These are phyloP conservation scores for Stenurella melanura DNA, from an alignment of 2,888 invertebrate species.

Conservation along the genomic window DNA sequence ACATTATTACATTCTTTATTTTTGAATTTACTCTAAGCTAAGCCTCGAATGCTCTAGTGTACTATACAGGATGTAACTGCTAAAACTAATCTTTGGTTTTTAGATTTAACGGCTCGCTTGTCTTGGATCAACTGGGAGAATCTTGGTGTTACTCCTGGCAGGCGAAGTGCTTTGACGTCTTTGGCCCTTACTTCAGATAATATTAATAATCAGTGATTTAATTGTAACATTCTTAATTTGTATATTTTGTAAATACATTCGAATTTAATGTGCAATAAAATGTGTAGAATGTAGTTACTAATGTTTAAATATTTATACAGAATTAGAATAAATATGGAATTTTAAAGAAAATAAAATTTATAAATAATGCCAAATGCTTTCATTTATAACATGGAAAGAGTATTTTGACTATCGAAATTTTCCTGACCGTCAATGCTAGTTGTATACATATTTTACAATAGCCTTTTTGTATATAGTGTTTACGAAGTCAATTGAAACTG, in stretches of 20 bases:
- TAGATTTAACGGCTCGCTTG: conserved; percentile 96
- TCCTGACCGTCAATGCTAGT: too few relatives aligned
- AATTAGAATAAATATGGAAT: not conserved
- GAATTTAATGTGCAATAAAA: conserved; percentile 20
- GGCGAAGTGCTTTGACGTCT: conserved; percentile 88
- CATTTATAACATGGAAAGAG: too few relatives aligned
- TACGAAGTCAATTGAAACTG: too few relatives aligned
- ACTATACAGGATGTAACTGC: too few relatives aligned
- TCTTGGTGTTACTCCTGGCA: conserved; percentile 93
- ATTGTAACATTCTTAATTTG: not conserved
- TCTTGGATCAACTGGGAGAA: conserved; percentile 99
- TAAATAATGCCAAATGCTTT: too few relatives aligned
- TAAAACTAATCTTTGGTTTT: conserved; percentile 25
- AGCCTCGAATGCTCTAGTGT: too few relatives aligned
- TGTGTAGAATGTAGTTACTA: not conserved
- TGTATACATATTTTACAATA: too few relatives aligned
- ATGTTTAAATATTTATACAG: not conserved
- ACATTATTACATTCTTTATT: too few relatives aligned
- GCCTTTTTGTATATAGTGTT: too few relatives aligned
- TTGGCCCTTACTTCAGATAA: conserved; percentile 85
- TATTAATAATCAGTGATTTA: conserved; percentile 18
- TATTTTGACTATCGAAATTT: too few relatives aligned
- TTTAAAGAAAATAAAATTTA: not conserved
- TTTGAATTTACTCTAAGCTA: too few relatives aligned
- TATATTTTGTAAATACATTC: not conserved